Evolutionary conservation across 2,797 vertebrate genomes (phyloP).

Genomic region (Schizopygopsis malacanthus): DNA sequence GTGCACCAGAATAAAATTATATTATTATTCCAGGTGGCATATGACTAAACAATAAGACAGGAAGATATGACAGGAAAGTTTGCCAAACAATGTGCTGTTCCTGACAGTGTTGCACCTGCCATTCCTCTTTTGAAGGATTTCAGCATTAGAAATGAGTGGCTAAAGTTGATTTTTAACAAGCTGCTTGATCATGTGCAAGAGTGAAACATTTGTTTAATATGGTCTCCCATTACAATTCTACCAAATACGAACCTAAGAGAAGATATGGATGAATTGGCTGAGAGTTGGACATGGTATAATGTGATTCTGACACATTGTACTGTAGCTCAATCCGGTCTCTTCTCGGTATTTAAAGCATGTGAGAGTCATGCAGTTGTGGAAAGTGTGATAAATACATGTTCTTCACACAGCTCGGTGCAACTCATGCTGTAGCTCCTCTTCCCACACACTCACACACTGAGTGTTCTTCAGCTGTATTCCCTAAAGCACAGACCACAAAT

Average conservation of each 20-base stretch:
- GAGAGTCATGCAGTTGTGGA: conserved; percentile 50
- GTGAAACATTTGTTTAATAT: not conserved
- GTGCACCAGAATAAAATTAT: not conserved
- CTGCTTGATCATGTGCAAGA: conserved; percentile 10
- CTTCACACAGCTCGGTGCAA: conserved; percentile 30
- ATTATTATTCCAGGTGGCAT: conserved; percentile 12
- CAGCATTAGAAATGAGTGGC: not conserved
- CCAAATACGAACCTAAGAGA: not conserved
- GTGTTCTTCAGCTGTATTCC: conserved; percentile 38
- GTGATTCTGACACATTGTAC: conserved; percentile 19
- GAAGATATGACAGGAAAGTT: not conserved
- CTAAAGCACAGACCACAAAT: conserved; percentile 34
- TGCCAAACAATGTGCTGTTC: conserved; percentile 9
- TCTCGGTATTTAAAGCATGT: conserved; percentile 31
- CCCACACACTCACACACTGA: conserved; percentile 43
- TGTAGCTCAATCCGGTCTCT: conserved; percentile 2
- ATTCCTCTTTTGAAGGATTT: conserved; percentile 5
- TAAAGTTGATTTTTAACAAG: not conserved
- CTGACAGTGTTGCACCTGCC: conserved; percentile 16
- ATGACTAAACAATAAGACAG: not conserved
- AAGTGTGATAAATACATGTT: conserved; percentile 39
- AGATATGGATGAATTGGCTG: not conserved
- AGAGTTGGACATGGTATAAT: conserved; percentile 16
- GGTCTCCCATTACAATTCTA: not conserved
- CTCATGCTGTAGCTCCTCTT: conserved; percentile 21